A percentile compares a stretch with the other conserved stretches of the same genome.
These are phyloP conservation scores for Indicator maculatus DNA, from an alignment of 2,113 vertebrate species.

Conservation along the genomic window DNA sequence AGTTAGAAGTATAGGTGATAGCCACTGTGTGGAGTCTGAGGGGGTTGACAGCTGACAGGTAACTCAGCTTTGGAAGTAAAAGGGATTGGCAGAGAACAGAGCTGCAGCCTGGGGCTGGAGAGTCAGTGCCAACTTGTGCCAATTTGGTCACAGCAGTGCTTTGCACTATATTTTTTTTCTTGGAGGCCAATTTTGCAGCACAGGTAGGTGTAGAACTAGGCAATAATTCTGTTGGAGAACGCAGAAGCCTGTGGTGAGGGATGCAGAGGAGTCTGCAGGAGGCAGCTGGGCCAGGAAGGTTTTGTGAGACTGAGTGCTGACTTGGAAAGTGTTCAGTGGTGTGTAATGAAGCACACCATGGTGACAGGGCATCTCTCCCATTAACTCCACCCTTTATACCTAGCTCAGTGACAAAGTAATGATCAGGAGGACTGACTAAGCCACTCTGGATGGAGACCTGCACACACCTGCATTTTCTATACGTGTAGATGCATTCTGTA, in stretches of 20 bases:
- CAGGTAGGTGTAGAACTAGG: not conserved
- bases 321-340: not conserved
- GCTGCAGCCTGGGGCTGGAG: not conserved
- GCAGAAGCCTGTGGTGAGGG: not conserved
- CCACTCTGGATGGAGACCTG: not conserved
- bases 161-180: not conserved
- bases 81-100: not conserved
- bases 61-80: not conserved
- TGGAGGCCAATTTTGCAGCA: not conserved
- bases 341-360: not conserved
- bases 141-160: not conserved
- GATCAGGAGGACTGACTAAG: not conserved
- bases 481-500: not conserved
- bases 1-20: not conserved
- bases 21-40: not conserved
- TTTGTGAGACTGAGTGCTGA: not conserved
- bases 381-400: not conserved
- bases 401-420: not conserved
- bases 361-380: not conserved
- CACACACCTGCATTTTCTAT: fast-evolving
- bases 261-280: not conserved
- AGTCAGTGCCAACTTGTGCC: not conserved
- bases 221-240: not conserved
- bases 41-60: not conserved
- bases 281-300: not conserved